Evolutionary conservation across 2,888 invertebrate species (phyloP), one percentile per base, ranked within the genome.

Genomic region (Phasia obesa): DNA sequence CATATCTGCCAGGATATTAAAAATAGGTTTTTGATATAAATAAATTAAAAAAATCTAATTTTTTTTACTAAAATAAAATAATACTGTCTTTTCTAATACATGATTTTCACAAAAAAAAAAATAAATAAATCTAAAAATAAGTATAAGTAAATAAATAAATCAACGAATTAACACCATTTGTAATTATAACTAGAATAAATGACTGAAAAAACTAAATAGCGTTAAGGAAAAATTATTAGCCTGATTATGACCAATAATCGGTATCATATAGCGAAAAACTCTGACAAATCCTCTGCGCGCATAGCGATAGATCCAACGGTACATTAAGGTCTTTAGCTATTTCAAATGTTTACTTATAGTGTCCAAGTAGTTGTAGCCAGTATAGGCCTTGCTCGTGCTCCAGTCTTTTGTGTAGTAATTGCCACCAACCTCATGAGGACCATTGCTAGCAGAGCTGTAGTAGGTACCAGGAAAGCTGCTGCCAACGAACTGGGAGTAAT

Each of bases 401-500:
- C 91, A 91, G 77, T 91, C 90, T 85, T 89, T 90, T 69, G 84
- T 85, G 74, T 87, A 89, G 31, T 86, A 87, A 65, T 86, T 87
- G 19, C 81, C 84, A 15, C 86, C 86, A 73, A 88, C 83, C 70
- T 90, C 90, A 84, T 90, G 90, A 53, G 88, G 84, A 85, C 88
- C 87, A 84, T 87, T 87, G 15, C 84, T 84, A 75, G 87, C 74
- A 59, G 79, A 87, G 65, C 84, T 84, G 77, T 87, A 85, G 25
- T 85, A 83, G 85, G 88, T 85, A 81, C 87, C 86, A 65, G 88
- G 87, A 82, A 86, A 88, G 81, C 88, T 89, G 84, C 89, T 89
- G 80, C 90, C 90, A 85, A 89, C 86, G 84, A 90, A 90, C 70
- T 88, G 86, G 17, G 90, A 91, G 84, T 91, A 91, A 78, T 91